Evolutionary conservation across 92 coral and sea anemone genomes (phyloP).

Genomic region (Porites lobata): DNA sequence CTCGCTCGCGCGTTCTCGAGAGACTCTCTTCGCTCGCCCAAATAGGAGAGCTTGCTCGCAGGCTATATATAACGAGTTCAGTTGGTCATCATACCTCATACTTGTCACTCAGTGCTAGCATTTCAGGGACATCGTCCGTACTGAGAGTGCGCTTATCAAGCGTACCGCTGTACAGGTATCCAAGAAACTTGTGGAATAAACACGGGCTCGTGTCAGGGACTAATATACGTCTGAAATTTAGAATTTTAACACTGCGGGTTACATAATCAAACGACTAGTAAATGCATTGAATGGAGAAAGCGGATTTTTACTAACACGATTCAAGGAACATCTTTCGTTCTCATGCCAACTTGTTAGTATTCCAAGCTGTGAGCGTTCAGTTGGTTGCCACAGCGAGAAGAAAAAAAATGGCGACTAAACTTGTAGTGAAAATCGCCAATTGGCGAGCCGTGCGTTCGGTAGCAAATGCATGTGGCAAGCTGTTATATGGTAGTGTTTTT

Average conservation of each 20-base stretch:
- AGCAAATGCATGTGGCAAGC: too few species aligned
- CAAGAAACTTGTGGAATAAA: slow-evolving; percentile 78
- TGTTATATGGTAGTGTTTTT: too few species aligned
- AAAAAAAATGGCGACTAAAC: too few species aligned
- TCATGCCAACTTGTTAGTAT: too few species aligned
- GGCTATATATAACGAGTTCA: background rate
- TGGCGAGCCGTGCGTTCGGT: too few species aligned
- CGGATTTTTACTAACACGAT: too few species aligned
- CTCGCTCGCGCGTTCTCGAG: too few species aligned
- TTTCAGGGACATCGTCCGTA: slow-evolving; percentile 79
- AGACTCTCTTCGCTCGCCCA: too few species aligned
- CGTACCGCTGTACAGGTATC: slow-evolving; percentile 82
- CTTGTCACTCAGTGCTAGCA: slow-evolving; percentile 87
- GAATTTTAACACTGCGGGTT: background rate
- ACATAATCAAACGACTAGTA: too few species aligned
- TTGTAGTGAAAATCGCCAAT: too few species aligned
- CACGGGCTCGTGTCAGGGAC: slow-evolving; percentile 85
- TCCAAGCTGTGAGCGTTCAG: background rate
- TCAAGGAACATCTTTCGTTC: too few species aligned
- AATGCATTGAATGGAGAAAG: too few species aligned
- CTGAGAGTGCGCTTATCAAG: slow-evolving; percentile 76
- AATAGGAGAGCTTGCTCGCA: background rate
- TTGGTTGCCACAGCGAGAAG: background rate
- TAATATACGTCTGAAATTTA: slow-evolving; percentile 58
- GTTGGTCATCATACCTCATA: slow-evolving; percentile 79